phyloP scores from a whole-genome alignment of 2,113 vertebrate genomes.

The Amblyornis subalaris region DNA sequence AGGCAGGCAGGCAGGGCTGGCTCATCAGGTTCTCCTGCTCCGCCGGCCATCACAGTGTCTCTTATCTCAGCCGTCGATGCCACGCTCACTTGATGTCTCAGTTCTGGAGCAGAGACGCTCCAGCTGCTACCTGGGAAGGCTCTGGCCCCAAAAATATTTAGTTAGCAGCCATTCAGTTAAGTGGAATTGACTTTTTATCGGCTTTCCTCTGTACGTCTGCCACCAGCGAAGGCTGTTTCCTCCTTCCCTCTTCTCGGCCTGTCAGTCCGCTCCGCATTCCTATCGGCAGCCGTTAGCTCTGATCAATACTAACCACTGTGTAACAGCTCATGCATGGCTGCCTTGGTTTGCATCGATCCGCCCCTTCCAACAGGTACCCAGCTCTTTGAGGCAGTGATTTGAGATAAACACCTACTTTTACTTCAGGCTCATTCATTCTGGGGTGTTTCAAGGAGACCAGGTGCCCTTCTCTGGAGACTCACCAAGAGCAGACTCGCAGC shows the following conservation, averaged over 20 bases:
- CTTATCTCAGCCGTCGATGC: constrained; percentile 7
- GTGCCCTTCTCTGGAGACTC: not conserved
- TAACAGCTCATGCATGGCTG: constrained; percentile 80
- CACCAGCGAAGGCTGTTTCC: constrained; percentile 84
- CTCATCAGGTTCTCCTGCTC: not conserved
- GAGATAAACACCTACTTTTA: constrained; percentile 62
- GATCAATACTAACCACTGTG: constrained; percentile 89
- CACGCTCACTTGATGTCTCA: constrained; percentile 77
- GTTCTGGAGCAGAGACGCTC: constrained; percentile 63
- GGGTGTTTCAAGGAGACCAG: constrained; percentile 16
- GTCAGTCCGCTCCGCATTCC: constrained; percentile 84
- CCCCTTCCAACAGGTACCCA: constrained; percentile 82
- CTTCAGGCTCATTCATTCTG: constrained; percentile 59
- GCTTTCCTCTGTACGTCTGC: constrained; percentile 83
- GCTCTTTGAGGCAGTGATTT: constrained; percentile 56
- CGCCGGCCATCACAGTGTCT: not conserved
- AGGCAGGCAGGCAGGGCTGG: not conserved
- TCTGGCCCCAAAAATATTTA: constrained; percentile 88
- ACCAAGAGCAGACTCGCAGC: not conserved
- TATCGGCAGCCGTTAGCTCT: constrained; percentile 89
- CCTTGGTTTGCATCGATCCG: constrained; percentile 84
- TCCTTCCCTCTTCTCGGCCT: constrained; percentile 71
- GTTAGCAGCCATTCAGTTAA: constrained; percentile 94
- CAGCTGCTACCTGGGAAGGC: constrained; percentile 58
- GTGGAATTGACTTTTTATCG: constrained; percentile 97